Evolutionary conservation across 2,113 vertebrate species (phyloP).

Genomic region (Orcinus orca): DNA sequence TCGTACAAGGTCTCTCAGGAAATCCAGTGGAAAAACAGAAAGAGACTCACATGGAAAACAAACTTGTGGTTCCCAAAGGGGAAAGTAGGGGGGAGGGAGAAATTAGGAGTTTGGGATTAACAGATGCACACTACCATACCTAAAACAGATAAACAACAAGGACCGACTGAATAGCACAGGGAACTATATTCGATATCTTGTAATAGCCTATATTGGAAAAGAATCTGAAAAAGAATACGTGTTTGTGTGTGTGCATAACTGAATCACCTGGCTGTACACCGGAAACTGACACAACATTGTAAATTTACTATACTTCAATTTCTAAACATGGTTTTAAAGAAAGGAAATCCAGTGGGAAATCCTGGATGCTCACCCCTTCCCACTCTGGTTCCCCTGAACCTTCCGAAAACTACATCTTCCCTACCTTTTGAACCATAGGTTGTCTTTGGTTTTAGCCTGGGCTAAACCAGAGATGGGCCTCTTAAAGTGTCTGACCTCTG

Average conservation of each 20-base stretch:
- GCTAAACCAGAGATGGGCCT: background rate
- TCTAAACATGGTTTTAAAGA: background rate
- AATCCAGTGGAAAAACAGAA: background rate
- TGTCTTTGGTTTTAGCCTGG: background rate
- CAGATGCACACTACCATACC: background rate
- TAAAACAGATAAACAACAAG: too few relatives aligned
- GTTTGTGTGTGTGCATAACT: fast-evolving
- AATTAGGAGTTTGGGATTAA: background rate
- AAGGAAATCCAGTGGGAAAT: background rate
- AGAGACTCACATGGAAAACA: background rate
- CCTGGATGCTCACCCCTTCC: background rate
- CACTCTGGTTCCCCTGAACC: background rate
- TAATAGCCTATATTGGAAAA: background rate
- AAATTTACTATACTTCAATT: background rate
- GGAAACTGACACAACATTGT: background rate
- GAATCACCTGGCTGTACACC: too few relatives aligned
- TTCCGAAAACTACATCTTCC: background rate
- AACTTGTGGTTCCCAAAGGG: background rate
- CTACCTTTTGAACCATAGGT: background rate
- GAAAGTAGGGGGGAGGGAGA: background rate
- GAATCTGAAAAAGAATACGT: background rate
- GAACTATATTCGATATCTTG: background rate
- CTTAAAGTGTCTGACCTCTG: background rate
- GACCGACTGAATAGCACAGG: background rate
- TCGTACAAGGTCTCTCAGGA: background rate